Base-by-base conservation (phyloP, 2,113 vertebrate genomes). In the Cairina moschata region DNA sequence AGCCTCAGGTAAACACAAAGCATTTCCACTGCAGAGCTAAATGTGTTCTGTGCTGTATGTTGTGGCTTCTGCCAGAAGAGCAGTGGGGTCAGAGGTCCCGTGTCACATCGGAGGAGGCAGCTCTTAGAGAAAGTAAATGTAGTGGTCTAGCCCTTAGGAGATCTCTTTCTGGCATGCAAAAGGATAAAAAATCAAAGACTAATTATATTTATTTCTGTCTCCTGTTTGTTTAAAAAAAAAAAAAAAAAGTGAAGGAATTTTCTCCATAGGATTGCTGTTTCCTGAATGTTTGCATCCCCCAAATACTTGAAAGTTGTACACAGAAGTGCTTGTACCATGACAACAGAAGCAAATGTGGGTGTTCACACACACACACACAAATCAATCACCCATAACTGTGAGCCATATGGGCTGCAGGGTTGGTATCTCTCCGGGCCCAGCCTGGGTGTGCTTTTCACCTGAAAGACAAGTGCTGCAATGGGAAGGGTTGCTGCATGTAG, bases 21-120 rank as follows among this genome's bases (percentile, higher is more conserved):
- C 25, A 87, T 95, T 97, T 98, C 77, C 58, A 66, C 34, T 88
- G 34, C 69, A 85, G 76, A 90, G 85, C 52, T 79, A 91, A 91
- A 78, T 91, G 60, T 96, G n/a, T 87, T 94, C 34, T 91, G n/a
- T 2, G 5, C 15, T 80, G 63, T 8, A 48, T 91, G 46, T 29
- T n/a, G 6, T 1, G 20, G 66, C n/a, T 75, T 65, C 67, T 88
- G 42, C 54, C 34, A 79, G 56, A 67, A 40, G 42, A 85, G 34
- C 18, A 34, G 63, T 21, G 74, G n/a, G 60, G 85, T 94, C 52
- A 42, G 42, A 73, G 50, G 42, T 89, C 75, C 44, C 10, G 9
- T 34, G 54, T 81, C 67, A 55, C 11, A 8, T 73, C 29, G 76
- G n/a, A 86, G 38, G 71, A 86, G 16, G 32, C 50, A 94, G 17